Percentiles rank a stretch among this genome's conserved stretches.
phyloP scores from a whole-genome alignment of 2,113 vertebrate species.

The Lampris megalopsis region DNA sequence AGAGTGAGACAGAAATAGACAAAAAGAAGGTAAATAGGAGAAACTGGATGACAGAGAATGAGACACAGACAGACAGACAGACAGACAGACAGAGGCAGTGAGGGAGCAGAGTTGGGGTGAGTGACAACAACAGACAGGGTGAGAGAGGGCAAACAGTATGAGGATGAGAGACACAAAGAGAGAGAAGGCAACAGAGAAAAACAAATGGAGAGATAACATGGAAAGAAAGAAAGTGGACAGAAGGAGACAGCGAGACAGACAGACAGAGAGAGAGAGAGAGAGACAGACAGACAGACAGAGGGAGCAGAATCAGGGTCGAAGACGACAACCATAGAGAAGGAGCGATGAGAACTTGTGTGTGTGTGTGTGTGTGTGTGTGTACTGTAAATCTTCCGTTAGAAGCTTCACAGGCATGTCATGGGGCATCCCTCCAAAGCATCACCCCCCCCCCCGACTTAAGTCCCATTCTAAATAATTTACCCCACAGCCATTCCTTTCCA shows the following conservation, averaged over 20 bases:
- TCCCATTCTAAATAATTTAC: slow-evolving; percentile 86
- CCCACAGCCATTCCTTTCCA: slow-evolving; percentile 84
- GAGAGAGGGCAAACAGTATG: slow-evolving; percentile 9
- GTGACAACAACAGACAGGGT: slow-evolving; percentile 36
- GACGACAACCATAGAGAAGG: too few species aligned
- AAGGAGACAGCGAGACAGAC: slow-evolving; percentile 1
- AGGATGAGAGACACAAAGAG: background rate
- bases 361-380: too few species aligned
- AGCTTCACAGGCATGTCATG: slow-evolving; percentile 72
- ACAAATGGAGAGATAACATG: too few species aligned
- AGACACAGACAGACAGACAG: background rate
- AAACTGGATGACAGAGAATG: background rate
- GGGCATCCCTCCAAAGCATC: slow-evolving; percentile 72
- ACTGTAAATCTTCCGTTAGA: slow-evolving; percentile 51
- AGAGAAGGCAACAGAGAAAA: background rate
- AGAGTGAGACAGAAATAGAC: background rate
- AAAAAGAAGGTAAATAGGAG: background rate
- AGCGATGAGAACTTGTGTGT: too few species aligned
- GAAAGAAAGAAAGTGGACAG: background rate
- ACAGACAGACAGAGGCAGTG: background rate
- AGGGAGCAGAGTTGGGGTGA: background rate
- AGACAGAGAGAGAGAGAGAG: too few species aligned
- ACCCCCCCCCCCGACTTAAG: slow-evolving; percentile 59
- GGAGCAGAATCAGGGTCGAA: too few species aligned
- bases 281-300: background rate